These are phyloP conservation scores for Thyatira batis DNA, from an alignment of 2,888 invertebrate genomes.

Conservation along the genomic window DNA sequence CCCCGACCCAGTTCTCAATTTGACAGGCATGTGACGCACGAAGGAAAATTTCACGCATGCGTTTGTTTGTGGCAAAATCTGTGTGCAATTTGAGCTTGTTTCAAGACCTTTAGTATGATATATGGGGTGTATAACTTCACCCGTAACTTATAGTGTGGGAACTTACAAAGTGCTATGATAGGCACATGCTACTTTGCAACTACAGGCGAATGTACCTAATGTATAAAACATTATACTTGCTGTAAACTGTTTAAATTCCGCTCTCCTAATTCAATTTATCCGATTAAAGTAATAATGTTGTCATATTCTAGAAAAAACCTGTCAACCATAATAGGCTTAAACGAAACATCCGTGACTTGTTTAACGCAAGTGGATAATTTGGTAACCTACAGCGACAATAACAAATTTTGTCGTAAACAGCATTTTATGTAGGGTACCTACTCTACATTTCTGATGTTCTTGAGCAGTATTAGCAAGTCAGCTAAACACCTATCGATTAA, in stretches of 20 bases:
- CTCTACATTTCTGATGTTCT: too few relatives aligned
- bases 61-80: neutral
- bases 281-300: too few relatives aligned
- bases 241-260: too few relatives aligned
- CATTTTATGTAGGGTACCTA: too few relatives aligned
- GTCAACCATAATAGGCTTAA: neutral
- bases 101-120: neutral
- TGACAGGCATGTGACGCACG: slow-evolving; percentile 42
- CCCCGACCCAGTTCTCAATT: slow-evolving; percentile 52
- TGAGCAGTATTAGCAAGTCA: too few relatives aligned
- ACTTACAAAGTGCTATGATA: neutral
- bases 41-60: slow-evolving; percentile 20
- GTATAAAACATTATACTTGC: too few relatives aligned
- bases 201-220: too few relatives aligned
- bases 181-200: too few relatives aligned
- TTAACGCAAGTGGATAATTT: slow-evolving; percentile 35
- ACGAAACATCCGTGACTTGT: slow-evolving; percentile 2
- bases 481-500: too few relatives aligned
- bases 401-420: slow-evolving; percentile 36
- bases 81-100: neutral
- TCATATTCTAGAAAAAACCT: neutral
- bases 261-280: too few relatives aligned
- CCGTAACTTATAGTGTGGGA: neutral
- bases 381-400: slow-evolving; percentile 32
- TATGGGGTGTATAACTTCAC: neutral